Evolutionary conservation across 2,888 invertebrate genomes (phyloP), one percentile per base, ranked within the genome.

Genomic region (Tyria jacobaeae): DNA sequence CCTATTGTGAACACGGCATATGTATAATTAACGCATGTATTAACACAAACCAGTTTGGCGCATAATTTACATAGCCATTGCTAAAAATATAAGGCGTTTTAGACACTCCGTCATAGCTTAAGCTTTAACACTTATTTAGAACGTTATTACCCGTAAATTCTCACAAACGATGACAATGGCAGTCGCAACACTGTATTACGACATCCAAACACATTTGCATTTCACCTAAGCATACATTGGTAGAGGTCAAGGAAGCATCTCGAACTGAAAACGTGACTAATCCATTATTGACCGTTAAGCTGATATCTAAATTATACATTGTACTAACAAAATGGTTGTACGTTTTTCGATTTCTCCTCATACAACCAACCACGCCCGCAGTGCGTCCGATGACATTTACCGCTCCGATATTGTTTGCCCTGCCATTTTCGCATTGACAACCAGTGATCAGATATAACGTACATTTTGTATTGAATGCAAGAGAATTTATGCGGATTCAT

Each of bases 361-460:
- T 49, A 27, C 49, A 48, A 24, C 39, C 52, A 67, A 66, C 75
- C 75, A 76, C 75, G 86, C 86, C 84, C 71, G 70, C 62, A 83
- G 79, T 85, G 82, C 83, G 83, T 84, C 80, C 75, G 88, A 88
- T 89, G 88, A 86, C 88, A 89, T 89, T 89, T 88, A 83, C 78
- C 64, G 59, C 60, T 64, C 60, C 71, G 85, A 87, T 86, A 85
- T 83, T 85, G 84, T 85, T 83, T 79, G 78, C 65, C 68, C 77
- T 71, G 79, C 76, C 80, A 82, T 83, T 83, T 81, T 81, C 75
- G 71, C 79, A 84, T 83, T 87, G 88, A 87, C 88, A 87, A 83
- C 81, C 71, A 64, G 79, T 68, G 71, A 81, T 77, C 77, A 69
- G 77, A 78, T 76, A 74, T 69, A 71, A 72, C 61, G 70, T 76